phyloP scores from a whole-genome alignment of 2,888 invertebrate genomes.

The Acanthosepion lycidas region DNA sequence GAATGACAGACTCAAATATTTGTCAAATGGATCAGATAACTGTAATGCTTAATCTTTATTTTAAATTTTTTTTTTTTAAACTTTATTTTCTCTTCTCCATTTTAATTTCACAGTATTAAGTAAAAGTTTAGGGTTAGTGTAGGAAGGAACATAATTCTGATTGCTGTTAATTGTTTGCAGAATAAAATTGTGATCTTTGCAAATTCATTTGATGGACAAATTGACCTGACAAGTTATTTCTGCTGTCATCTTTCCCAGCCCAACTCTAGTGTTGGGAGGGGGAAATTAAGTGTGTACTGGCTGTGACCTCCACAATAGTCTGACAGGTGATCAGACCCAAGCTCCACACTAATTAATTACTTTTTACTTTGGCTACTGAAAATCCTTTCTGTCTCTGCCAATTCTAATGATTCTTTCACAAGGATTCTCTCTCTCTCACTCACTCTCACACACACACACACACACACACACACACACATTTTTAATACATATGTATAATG shows the following conservation, averaged over 20 bases:
- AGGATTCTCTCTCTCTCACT: too few species aligned
- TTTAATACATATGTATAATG: too few species aligned
- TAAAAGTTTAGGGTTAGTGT: too few species aligned
- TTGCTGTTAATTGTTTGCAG: constrained; percentile 5
- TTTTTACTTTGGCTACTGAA: constrained; percentile 18
- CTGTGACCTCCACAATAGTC: background rate
- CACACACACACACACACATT: too few species aligned
- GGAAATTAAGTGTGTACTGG: background rate
- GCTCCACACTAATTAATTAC: background rate
- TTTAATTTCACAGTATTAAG: too few species aligned
- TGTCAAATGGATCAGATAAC: too few species aligned
- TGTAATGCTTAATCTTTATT: too few species aligned
- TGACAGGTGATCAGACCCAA: constrained; percentile 16
- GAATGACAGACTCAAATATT: too few species aligned
- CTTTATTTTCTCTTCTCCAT: too few species aligned
- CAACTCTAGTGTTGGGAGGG: background rate
- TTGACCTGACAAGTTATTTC: constrained; percentile 4
- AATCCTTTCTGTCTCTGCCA: background rate
- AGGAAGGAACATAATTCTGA: background rate
- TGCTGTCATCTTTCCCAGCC: constrained; percentile 4
- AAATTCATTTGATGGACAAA: constrained; percentile 33
- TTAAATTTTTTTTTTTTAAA: too few species aligned
- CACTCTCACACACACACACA: too few species aligned
- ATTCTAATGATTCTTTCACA: too few species aligned
- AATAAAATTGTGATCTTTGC: constrained; percentile 2